These are phyloP conservation scores for Danio aesculapii DNA, from an alignment of 2,797 vertebrate genomes.

Conservation along the genomic window DNA sequence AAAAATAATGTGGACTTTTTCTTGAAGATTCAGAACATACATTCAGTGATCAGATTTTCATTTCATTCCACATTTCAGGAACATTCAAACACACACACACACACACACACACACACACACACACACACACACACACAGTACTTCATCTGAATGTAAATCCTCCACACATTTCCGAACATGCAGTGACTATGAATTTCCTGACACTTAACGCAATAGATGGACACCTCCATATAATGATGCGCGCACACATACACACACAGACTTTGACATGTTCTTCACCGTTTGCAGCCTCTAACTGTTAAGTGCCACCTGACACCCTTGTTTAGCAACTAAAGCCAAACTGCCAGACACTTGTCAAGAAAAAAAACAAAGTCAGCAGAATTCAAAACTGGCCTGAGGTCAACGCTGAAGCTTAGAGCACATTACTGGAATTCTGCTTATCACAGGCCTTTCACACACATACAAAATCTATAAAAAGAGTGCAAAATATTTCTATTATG, in stretches of 20 bases:
- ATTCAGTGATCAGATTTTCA: too few relatives aligned
- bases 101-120: not conserved
- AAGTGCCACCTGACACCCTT: conserved; percentile 22
- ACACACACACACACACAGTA: not conserved
- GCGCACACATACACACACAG: conserved; percentile 8
- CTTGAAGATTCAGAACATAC: not conserved
- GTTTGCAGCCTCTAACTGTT: conserved; percentile 22
- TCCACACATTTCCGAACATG: not conserved
- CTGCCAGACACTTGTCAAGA: conserved; percentile 32
- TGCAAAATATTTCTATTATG: not conserved
- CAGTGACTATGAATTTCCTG: not conserved
- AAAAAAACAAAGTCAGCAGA: conserved; percentile 46
- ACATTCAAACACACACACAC: not conserved
- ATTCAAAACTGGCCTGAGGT: conserved; percentile 41
- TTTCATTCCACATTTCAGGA: not conserved
- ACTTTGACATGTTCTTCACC: not conserved
- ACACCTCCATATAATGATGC: not conserved
- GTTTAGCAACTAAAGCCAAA: conserved; percentile 27
- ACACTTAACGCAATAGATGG: not conserved
- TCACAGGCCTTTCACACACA: not conserved
- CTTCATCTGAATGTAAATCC: not conserved
- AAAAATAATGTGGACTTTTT: not conserved
- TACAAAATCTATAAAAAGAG: not conserved
- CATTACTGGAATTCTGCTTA: conserved; percentile 36
- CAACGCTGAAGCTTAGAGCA: conserved; percentile 19